These are phyloP conservation scores for Enteromius unitaeniatus DNA, from an alignment of 2,797 vertebrate species.

Conservation along the genomic window DNA sequence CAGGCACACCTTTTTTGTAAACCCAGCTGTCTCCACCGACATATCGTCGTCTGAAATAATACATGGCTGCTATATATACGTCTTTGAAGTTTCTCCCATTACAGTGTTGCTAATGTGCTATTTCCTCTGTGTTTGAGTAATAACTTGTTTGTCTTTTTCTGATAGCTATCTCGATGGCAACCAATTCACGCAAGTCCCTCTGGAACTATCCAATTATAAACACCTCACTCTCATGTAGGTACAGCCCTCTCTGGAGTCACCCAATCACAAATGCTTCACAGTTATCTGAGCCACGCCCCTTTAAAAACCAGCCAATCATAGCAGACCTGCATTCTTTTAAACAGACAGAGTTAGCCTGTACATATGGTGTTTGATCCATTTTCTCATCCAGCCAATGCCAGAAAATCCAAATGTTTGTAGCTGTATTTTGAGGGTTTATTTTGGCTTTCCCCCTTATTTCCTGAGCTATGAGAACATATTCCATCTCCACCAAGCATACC, in stretches of 20 bases:
- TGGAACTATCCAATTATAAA: constrained; percentile 95
- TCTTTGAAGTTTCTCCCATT: constrained; percentile 67
- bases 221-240: constrained; percentile 98
- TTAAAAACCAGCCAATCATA: constrained; percentile 7
- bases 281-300: background rate
- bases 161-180: constrained; percentile 96
- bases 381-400: constrained; percentile 28
- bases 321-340: background rate
- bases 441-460: background rate
- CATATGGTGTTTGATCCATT: constrained; percentile 28
- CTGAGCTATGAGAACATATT: constrained; percentile 3
- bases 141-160: constrained; percentile 59
- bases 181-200: constrained; percentile 93
- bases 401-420: constrained; percentile 32
- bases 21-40: constrained; percentile 23
- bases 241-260: constrained; percentile 37
- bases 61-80: background rate
- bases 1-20: constrained; percentile 31
- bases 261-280: constrained; percentile 36
- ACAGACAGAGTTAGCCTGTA: background rate
- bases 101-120: constrained; percentile 71
- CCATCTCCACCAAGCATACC: constrained; percentile 1
- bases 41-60: constrained; percentile 41
- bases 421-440: background rate
- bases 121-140: constrained; percentile 73